Evolutionary conservation across 2,797 vertebrate genomes (phyloP), one percentile per base, ranked within the genome.

Genomic region (Anguilla anguilla): DNA sequence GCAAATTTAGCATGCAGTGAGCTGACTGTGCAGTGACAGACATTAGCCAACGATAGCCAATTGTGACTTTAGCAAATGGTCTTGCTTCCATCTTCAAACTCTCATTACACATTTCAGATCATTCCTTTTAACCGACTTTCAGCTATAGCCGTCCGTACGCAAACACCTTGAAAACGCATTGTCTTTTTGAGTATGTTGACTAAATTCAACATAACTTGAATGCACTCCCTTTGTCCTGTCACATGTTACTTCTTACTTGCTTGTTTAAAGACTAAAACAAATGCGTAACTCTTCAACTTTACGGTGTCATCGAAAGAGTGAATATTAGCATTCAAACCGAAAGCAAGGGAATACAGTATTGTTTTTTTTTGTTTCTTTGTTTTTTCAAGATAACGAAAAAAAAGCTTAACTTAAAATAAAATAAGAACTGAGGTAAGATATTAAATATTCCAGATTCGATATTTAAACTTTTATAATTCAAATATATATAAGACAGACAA

Each of bases 391-490:
- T 67, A 46, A 77, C 55, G 82, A 31, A 67, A 86, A 49, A 51
- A 72, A 13, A 11, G 13, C 59, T 61, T n/a, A 15, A 64, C 39
- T 67, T 85, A 49, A 85, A 79, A 43, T 79, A 81, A 81, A 81
- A 79, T 35, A 79, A 43, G 67, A 82, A 69, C 35, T 81, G 74
- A 86, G 77, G 57, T 86, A 86, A 88, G 84, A 67, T 69, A 86
- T 74, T 61, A 59, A 39, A 69, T 83, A 53, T 86, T 59, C 57
- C 43, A 82, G 55, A 59, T 67, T 85, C 84, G 67, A 79, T 43
- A 85, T 88, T 88, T 88, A 85, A 81, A 77, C 51, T 85, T 86
- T 86, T 79, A 85, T 59, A 81, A 85, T 82, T 43, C 84, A 88
- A 88, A 88, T 85, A 85, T 81, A 85, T 85, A 81, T 79, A 84